Conservation (phyloP, 2,888 invertebrate species). For the Ellobium chinense region DNA sequence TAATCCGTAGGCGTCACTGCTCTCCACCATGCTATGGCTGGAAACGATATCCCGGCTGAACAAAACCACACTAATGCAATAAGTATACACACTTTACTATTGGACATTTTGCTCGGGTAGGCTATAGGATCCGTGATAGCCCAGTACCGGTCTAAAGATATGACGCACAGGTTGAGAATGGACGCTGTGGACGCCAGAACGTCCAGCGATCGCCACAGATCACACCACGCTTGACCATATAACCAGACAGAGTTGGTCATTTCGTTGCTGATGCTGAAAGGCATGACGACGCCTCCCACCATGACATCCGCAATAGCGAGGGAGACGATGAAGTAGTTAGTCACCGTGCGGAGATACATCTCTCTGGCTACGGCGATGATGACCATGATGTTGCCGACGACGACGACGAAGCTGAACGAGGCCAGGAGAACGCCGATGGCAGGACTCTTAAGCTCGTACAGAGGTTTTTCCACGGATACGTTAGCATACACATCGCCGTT, state of each 20-base stretch:
- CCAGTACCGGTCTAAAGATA: conserved; percentile 97
- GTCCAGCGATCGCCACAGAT: conserved; percentile 97
- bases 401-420: conserved; percentile 93
- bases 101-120: conserved; percentile 96
- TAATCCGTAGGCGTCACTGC: conserved; percentile 79
- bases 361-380: conserved; percentile 95
- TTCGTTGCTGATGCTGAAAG: conserved; percentile 83
- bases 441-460: conserved; percentile 59
- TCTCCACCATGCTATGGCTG: conserved; percentile 88
- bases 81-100: conserved; percentile 89
- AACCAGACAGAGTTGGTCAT: conserved; percentile 84
- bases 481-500: not conserved
- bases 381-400: conserved; percentile 96
- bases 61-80: conserved; percentile 98
- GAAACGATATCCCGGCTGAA: conserved; percentile 97
- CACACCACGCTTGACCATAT: conserved; percentile 97
- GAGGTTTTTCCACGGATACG: not conserved
- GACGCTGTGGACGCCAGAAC: conserved; percentile 98
- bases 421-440: conserved; percentile 87
- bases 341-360: conserved; percentile 96
- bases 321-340: conserved; percentile 98
- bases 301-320: conserved; percentile 97
- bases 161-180: conserved; percentile 97
- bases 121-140: conserved; percentile 99
- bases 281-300: conserved; percentile 98